Evolutionary conservation across 1,140 invertebrate species (phyloP), one percentile per base, ranked within the genome.

Genomic region (Drosophila pectinifera): DNA sequence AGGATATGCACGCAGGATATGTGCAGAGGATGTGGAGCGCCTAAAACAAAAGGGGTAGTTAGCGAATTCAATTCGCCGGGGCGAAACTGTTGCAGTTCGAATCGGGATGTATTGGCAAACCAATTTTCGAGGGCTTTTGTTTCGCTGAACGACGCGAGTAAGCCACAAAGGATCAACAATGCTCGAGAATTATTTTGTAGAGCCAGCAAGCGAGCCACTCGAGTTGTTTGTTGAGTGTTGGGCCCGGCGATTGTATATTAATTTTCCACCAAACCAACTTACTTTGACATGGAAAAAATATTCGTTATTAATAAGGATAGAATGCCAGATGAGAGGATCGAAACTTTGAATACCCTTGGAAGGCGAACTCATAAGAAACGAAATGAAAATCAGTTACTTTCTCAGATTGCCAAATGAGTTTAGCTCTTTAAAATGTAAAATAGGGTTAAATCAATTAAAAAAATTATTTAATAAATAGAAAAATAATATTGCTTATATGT

Each of bases 91-190:
- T n/a, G 7, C 34, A 48, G 49, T 20, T 53, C 64, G 43, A 73
- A 68, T 49, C 45, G 61, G 48, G 41, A 51, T 42, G 61, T 89
- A 90, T 90, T 90, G 85, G 85, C 78, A 89, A 85, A 89, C 85
- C 85, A 80, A 89, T 81, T 90, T 90, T 89, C 42, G 79, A 89
- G 81, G 72, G 86, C 86, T 81, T 89, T 89, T 89, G 84, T 89
- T 89, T 72, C 68, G 73, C 77, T 89, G 84, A 89, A 89, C 77
- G 84, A 59, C 64, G 84, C 73, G 80, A 89, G 65, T 89, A 89
- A 89, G 84, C 84, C 84, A 89, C 84, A 89, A 89, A 89, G 84
- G 84, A 89, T 89, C 84, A 89, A 89, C 84, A 89, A 89, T 55
- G 84, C 84, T 84, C 39, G 85, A 84, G 65, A 89, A 89, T 89